A percentile compares a stretch with the other conserved stretches of the same genome.
Conservation (phyloP, 2,888 invertebrate genomes). For the Netelia melanura region DNA sequence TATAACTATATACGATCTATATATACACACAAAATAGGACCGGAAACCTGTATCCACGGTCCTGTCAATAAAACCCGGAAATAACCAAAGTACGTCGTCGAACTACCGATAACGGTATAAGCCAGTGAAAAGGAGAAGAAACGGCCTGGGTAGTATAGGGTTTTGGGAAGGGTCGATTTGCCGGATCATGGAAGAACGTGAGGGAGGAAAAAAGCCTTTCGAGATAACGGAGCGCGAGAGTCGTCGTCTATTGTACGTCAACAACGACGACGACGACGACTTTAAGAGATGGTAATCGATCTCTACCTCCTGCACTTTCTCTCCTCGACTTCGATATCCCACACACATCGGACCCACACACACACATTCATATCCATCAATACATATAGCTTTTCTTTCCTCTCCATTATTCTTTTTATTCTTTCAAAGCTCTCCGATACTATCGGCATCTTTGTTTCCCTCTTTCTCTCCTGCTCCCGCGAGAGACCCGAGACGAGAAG, state of each 20-base stretch:
- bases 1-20: neutral
- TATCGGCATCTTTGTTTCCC: constrained; percentile 17
- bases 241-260: constrained; percentile 24
- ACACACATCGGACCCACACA: neutral
- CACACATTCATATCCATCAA: neutral
- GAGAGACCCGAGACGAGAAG: constrained; percentile 16
- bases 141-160: neutral
- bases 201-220: constrained; percentile 33
- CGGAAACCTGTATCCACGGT: constrained; percentile 52
- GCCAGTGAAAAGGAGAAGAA: neutral
- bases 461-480: constrained; percentile 11
- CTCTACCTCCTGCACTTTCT: constrained; percentile 53
- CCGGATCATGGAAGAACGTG: constrained; percentile 35
- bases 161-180: constrained; percentile 19
- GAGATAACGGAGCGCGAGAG: constrained; percentile 50
- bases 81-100: constrained; percentile 64
- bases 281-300: constrained; percentile 64
- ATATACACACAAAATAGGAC: neutral
- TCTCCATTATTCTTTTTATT: constrained; percentile 49
- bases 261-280: constrained; percentile 38
- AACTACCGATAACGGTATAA: constrained; percentile 43
- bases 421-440: constrained; percentile 46
- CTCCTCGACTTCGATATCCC: neutral
- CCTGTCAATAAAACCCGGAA: constrained; percentile 62
- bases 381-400: constrained; percentile 31